phyloP scores from a whole-genome alignment of 2,797 vertebrate species.

The Tiaroga cobitis region DNA sequence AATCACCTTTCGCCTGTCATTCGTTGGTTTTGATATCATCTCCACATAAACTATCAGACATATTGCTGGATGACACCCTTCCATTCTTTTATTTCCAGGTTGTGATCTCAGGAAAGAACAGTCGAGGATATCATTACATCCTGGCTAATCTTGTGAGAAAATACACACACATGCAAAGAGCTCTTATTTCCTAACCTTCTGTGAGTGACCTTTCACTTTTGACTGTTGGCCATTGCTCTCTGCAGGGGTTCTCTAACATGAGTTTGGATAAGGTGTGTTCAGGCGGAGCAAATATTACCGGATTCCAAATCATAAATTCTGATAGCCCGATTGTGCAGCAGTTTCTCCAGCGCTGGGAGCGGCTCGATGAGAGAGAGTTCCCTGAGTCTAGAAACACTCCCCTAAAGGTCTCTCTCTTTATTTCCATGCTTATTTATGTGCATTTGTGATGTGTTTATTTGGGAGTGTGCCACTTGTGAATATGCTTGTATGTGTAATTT shows the following conservation, averaged over 20 bases:
- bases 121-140: slow-evolving; percentile 97
- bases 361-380: slow-evolving; percentile 96
- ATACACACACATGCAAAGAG: slow-evolving; percentile 16
- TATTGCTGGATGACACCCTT: not conserved
- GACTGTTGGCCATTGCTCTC: slow-evolving; percentile 62
- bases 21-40: not conserved
- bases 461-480: slow-evolving; percentile 32
- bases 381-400: slow-evolving; percentile 94
- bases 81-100: slow-evolving; percentile 80
- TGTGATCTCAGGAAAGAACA: slow-evolving; percentile 92
- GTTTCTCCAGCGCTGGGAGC: slow-evolving; percentile 96
- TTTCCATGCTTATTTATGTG: slow-evolving; percentile 15
- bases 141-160: slow-evolving; percentile 95
- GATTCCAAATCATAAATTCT: slow-evolving; percentile 96
- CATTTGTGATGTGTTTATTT: slow-evolving; percentile 33
- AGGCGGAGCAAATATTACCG: slow-evolving; percentile 95
- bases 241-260: slow-evolving; percentile 93
- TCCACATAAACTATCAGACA: not conserved
- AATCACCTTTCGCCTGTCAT: not conserved
- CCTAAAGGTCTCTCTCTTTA: slow-evolving; percentile 84
- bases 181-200: not conserved
- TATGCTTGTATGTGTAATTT: slow-evolving; percentile 22
- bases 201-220: not conserved
- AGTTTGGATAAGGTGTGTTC: slow-evolving; percentile 91
- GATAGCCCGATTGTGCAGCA: slow-evolving; percentile 96